A percentile compares a stretch with the other conserved stretches of the same genome.
Conservation (phyloP, 1,140 invertebrate species). For the Drosophila funebris region DNA sequence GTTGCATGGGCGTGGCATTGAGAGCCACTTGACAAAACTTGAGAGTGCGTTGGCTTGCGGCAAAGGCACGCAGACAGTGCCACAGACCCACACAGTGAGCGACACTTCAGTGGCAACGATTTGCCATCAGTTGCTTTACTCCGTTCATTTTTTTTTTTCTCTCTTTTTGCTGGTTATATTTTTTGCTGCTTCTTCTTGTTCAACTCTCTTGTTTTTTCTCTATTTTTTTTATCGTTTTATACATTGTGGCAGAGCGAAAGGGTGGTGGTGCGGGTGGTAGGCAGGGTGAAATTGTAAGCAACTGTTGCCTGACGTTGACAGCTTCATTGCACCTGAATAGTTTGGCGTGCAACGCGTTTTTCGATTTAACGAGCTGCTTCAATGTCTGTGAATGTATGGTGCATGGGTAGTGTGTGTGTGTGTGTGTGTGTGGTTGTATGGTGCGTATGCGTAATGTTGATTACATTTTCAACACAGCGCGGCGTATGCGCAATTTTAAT, state of each 20-base stretch:
- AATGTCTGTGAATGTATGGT: neutral
- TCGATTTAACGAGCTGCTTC: constrained; percentile 31
- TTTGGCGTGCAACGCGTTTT: constrained; percentile 18
- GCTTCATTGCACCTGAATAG: constrained; percentile 46
- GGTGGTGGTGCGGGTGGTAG: too few relatives aligned
- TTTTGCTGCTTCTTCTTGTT: neutral
- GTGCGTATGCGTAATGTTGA: constrained; percentile 30
- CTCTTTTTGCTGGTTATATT: too few relatives aligned
- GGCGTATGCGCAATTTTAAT: constrained; percentile 48
- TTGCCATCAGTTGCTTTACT: constrained; percentile 5
- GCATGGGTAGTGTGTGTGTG: neutral
- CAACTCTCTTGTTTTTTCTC: neutral
- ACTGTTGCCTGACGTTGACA: constrained; percentile 36
- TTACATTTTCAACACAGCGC: constrained; percentile 7
- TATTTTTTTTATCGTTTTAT: neutral
- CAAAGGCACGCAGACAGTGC: constrained; percentile 5
- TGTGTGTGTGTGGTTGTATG: neutral
- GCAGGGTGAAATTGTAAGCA: neutral
- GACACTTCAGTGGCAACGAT: constrained; percentile 14
- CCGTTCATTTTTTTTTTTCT: neutral
- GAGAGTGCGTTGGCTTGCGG: constrained; percentile 40
- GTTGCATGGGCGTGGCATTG: constrained; percentile 36
- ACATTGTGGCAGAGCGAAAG: too few relatives aligned
- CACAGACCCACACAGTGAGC: neutral
- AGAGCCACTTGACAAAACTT: constrained; percentile 32